Evolutionary conservation across 2,113 vertebrate species (phyloP), one percentile per base, ranked within the genome.

Genomic region (Meriones unguiculatus): DNA sequence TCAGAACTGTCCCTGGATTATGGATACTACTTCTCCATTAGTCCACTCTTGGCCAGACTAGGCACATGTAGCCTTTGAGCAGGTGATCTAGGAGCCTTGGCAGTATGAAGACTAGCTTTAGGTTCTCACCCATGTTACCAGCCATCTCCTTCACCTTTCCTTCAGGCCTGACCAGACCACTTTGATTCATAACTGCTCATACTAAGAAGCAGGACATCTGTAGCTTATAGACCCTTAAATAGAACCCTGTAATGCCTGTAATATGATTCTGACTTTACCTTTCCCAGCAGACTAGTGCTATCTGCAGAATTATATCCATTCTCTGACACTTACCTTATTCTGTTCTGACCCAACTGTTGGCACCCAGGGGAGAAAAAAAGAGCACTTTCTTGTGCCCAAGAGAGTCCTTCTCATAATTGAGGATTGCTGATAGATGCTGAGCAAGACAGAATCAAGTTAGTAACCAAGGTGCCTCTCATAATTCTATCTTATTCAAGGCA

Each of bases 171-270:
- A n/a, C 35, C 81, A 84, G 38, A 35, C 82, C 91, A 90, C 69
- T 97, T 89, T 85, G 76, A 90, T 50, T 95, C 46, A 72, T 72
- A 52, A 73, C n/a, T 92, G 65, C 87, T 93, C 85, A 86, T 93
- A 96, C 52, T 93, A 80, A 93, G 89, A 95, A 92, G 73, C 54
- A 81, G 38, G 64, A 97, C 46, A 93, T 84, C 70, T 95, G 35
- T 92, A 96, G 54, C 76, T 96, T 92, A 92, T 22, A 94, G 70
- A 76, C 90, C 93, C 92, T 96, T 93, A 94, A 96, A 50, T 92
- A 94, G 95, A 95, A 69, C 81, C 52, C 18, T 87, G 17, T 89
- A 70, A 94, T 93, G 20, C 95, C 82, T 64, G 7, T 96, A 94
- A 95, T 95, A 52, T 62, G 72, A 91, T 88, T 87, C 50, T 96